Percentiles rank a stretch among this genome's conserved stretches.
phyloP scores from a whole-genome alignment of 2,888 invertebrate species.

The Lasioglossum morio region DNA sequence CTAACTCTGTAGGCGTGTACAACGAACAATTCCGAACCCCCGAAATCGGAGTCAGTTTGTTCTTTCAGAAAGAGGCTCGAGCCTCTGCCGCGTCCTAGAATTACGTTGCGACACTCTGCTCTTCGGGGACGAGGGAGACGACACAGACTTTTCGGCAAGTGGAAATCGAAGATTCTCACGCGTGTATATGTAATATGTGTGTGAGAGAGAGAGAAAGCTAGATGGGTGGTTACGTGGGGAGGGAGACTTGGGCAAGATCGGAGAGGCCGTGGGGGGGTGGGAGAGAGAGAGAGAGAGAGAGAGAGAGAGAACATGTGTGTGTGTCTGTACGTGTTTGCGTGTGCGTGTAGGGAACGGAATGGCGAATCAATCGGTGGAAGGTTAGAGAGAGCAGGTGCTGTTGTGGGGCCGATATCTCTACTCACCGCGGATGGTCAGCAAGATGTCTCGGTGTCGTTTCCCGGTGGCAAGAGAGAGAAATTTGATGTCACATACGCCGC shows the following conservation, averaged over 20 bases:
- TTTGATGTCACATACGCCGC: slow-evolving; percentile 79
- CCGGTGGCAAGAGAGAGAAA: slow-evolving; percentile 71
- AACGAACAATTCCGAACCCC: neutral
- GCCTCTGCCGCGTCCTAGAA: neutral
- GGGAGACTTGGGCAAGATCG: neutral
- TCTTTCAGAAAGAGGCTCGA: neutral
- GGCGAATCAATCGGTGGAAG: slow-evolving; percentile 70
- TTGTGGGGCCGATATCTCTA: slow-evolving; percentile 38
- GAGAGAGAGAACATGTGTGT: neutral
- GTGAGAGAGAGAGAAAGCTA: neutral
- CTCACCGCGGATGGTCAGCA: slow-evolving; percentile 75
- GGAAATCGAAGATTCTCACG: neutral
- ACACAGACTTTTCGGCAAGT: neutral
- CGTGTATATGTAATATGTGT: neutral
- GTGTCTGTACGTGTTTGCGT: neutral
- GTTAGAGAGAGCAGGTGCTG: slow-evolving; percentile 23
- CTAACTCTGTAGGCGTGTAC: neutral
- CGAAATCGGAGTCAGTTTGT: neutral
- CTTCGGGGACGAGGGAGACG: neutral
- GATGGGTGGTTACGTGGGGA: neutral
- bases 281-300: slow-evolving; percentile 5
- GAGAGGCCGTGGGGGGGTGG: slow-evolving; percentile 18
- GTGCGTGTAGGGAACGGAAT: slow-evolving; percentile 38
- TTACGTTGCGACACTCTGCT: neutral
- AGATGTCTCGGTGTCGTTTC: slow-evolving; percentile 69